phyloP scores from a whole-genome alignment of 2,888 invertebrate species.

The Coecobrya sp. region DNA sequence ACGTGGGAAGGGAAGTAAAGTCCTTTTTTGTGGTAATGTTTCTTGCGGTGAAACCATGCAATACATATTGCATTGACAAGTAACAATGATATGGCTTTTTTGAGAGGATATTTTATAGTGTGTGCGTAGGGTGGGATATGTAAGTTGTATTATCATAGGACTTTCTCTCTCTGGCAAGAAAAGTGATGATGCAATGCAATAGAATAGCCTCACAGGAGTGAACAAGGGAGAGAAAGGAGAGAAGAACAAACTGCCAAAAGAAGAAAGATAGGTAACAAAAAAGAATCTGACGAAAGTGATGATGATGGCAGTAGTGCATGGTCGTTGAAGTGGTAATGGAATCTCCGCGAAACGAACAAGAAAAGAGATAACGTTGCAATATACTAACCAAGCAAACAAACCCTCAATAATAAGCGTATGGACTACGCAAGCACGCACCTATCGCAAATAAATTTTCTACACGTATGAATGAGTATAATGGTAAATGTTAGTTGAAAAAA shows the following conservation, averaged over 20 bases:
- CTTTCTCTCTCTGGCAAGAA: slow-evolving; percentile 55
- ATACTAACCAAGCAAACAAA: slow-evolving; percentile 35
- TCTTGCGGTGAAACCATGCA: slow-evolving; percentile 21
- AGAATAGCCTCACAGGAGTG: not conserved
- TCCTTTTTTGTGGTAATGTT: slow-evolving; percentile 34
- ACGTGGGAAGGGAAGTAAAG: slow-evolving; percentile 32
- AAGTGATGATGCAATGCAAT: slow-evolving; percentile 67
- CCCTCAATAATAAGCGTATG: slow-evolving; percentile 26
- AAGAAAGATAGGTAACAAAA: slow-evolving; percentile 44
- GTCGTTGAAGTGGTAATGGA: slow-evolving; percentile 79
- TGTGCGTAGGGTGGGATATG: not conserved
- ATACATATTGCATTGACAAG: slow-evolving; percentile 63
- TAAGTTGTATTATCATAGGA: slow-evolving; percentile 63
- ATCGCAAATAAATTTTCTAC: slow-evolving; percentile 54
- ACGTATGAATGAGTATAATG: slow-evolving; percentile 55
- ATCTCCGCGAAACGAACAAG: slow-evolving; percentile 53
- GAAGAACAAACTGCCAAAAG: slow-evolving; percentile 38
- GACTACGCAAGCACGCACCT: slow-evolving; percentile 59
- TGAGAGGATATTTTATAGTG: slow-evolving; percentile 29
- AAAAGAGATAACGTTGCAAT: slow-evolving; percentile 63
- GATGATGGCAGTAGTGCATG: slow-evolving; percentile 63
- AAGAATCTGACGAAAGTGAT: slow-evolving; percentile 68
- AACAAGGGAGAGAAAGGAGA: not conserved
- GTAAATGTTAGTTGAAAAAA: not conserved
- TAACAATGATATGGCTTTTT: slow-evolving; percentile 56